Conservation (phyloP, 35 echinoderm and acorn worm genomes). For the Apostichopus japonicus region DNA sequence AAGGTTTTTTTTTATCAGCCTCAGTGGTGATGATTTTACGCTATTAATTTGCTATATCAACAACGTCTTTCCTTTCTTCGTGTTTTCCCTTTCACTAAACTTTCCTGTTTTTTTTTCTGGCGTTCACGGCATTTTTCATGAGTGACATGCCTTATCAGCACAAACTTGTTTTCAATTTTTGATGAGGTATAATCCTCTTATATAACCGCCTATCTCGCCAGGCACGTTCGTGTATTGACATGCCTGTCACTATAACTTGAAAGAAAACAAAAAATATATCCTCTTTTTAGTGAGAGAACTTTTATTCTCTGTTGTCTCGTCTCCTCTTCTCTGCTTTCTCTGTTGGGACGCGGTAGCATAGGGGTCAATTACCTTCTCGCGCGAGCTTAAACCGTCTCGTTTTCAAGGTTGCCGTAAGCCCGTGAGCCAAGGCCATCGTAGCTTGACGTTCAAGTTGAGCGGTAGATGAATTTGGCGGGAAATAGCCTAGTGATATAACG, state of each 20-base stretch:
- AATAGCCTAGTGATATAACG: slow-evolving; percentile 40
- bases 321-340: neutral
- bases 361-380: slow-evolving; percentile 45
- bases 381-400: slow-evolving; percentile 20
- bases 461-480: slow-evolving; percentile 37
- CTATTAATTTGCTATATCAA: slow-evolving; percentile 1
- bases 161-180: slow-evolving; percentile 38
- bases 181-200: neutral
- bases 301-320: neutral
- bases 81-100: neutral
- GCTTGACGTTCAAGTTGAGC: slow-evolving; percentile 13
- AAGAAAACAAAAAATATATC: neutral
- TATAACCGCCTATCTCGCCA: slow-evolving; percentile 10
- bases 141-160: slow-evolving; percentile 29
- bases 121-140: neutral
- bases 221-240: slow-evolving; percentile 18
- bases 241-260: neutral
- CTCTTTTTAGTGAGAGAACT: neutral
- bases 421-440: slow-evolving; percentile 35
- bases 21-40: neutral
- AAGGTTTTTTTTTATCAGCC: neutral
- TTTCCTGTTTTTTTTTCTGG: neutral
- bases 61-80: neutral
- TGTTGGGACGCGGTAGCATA: slow-evolving; percentile 8
- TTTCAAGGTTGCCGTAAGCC: slow-evolving; percentile 45